Evolutionary conservation across 2,888 invertebrate species (phyloP), one percentile per base, ranked within the genome.

Genomic region (Drosophila neotestacea): DNA sequence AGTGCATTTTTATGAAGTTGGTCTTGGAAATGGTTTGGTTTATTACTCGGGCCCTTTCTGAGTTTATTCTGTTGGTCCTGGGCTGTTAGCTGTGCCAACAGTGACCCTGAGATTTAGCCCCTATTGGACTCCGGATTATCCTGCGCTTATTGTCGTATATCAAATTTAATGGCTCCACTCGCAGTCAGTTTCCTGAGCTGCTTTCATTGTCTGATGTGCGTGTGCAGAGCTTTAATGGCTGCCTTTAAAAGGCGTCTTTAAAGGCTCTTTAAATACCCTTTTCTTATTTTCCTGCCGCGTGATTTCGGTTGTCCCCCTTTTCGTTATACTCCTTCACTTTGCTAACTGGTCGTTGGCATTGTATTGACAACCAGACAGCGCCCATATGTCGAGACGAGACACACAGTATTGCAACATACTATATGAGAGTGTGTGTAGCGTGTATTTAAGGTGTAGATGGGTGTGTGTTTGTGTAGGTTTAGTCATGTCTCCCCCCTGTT

Each of bases 131-230:
- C 77, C 30, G 80, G 73, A 87, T 84, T 84, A 87, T 82, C 77
- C 77, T 27, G 22, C 77, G 82, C 88, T 84, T 85, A 78, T 88
- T 88, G 85, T 77, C 85, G 85, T 88, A 85, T 82, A 84, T 88
- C 88, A 84, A 77, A 88, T 71, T 80, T 88, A 84, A 84, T 84
- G 84, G 83, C 69, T 70, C 58, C 69, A 70, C 85, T 70, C 63
- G 79, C 67, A 72, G 67, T 27, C 68, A 36, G 72, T 73, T 81
- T 85, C 83, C 85, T 73, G 73, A 60, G 87, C 62, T 48, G 59
- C 73, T 70, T 51, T 61, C 66, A 65, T 72, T 69, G 68, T 59
- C 65, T 73, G 73, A 36, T 65, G 77, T 77, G 73, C 65, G 73
- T 71, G 75, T 50, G 41, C 9, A 36, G 38, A 50, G 65, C 77